Conservation (phyloP, 2,888 invertebrate species). For the Isotomurus palustris region DNA sequence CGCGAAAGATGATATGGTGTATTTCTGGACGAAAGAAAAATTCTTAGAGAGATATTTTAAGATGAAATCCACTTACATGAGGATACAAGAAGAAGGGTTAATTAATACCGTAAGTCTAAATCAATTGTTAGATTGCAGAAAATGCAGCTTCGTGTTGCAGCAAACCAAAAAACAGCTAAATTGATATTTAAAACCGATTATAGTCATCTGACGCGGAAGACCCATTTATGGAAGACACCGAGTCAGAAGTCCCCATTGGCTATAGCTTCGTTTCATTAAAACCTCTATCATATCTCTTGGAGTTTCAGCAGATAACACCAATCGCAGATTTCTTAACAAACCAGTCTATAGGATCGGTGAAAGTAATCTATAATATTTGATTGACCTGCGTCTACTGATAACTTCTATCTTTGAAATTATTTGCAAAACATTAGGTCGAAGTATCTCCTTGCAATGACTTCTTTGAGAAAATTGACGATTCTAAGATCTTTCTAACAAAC, state of each 20-base stretch:
- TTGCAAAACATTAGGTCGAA: background rate
- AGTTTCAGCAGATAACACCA: constrained; percentile 12
- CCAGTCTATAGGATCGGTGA: constrained; percentile 16
- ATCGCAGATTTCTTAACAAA: constrained; percentile 18
- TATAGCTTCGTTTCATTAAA: constrained; percentile 20
- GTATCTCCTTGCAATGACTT: constrained; percentile 7
- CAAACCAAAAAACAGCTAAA: constrained; percentile 1
- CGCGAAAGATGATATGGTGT: constrained; percentile 4
- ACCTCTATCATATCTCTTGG: constrained; percentile 20
- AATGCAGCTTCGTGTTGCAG: background rate
- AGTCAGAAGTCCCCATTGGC: constrained; percentile 23
- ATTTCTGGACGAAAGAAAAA: constrained; percentile 4
- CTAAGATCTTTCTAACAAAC: constrained; percentile 19
- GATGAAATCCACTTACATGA: constrained; percentile 14
- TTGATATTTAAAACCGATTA: background rate
- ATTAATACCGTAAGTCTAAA: background rate
- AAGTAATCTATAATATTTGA: too few relatives aligned
- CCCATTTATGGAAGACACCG: constrained; percentile 20
- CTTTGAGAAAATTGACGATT: constrained; percentile 21
- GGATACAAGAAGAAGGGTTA: constrained; percentile 16
- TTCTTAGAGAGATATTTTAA: constrained; percentile 15
- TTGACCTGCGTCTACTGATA: too few relatives aligned
- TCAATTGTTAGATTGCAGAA: background rate
- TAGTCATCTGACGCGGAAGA: background rate
- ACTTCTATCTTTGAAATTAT: background rate